Conservation (phyloP, 2,888 invertebrate species). For the Lasioglossum oenotherae region DNA sequence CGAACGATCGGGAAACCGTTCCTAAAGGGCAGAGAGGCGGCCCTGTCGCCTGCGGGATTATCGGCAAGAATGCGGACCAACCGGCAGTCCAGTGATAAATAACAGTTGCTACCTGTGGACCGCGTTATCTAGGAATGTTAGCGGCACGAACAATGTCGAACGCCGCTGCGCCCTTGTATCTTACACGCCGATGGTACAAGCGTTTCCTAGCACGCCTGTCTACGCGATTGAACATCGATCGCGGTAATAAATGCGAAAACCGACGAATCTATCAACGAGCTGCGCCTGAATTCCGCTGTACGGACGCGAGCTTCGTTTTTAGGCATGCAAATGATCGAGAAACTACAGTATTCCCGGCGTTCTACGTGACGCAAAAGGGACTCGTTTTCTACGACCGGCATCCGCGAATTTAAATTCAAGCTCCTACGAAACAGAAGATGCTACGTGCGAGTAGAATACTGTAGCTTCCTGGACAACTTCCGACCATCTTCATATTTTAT, state of each 20-base stretch:
- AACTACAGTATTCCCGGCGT: conserved; percentile 1
- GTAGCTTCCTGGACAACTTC: neutral
- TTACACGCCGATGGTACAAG: conserved; percentile 26
- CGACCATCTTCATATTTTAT: neutral
- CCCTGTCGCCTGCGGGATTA: conserved; percentile 64
- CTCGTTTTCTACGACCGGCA: neutral
- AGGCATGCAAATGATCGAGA: conserved; percentile 3
- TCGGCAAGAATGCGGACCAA: conserved; percentile 75
- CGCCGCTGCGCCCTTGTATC: conserved; percentile 50
- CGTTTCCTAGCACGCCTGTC: neutral
- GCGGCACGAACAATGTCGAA: conserved; percentile 38
- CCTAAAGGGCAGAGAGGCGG: conserved; percentile 65
- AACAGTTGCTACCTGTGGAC: conserved; percentile 69
- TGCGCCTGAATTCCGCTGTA: neutral
- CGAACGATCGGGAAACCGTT: conserved; percentile 66
- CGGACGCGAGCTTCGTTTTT: neutral
- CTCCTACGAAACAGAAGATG: neutral
- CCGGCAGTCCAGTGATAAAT: conserved; percentile 73
- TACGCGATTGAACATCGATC: conserved; percentile 4
- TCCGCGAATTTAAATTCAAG: neutral
- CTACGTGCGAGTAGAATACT: neutral
- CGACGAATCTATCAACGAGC: conserved; percentile 9
- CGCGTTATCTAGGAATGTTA: conserved; percentile 71
- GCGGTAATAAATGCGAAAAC: neutral
- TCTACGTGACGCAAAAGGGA: neutral